phyloP scores from a whole-genome alignment of 2,888 invertebrate species.

The Ferrisia virgata region DNA sequence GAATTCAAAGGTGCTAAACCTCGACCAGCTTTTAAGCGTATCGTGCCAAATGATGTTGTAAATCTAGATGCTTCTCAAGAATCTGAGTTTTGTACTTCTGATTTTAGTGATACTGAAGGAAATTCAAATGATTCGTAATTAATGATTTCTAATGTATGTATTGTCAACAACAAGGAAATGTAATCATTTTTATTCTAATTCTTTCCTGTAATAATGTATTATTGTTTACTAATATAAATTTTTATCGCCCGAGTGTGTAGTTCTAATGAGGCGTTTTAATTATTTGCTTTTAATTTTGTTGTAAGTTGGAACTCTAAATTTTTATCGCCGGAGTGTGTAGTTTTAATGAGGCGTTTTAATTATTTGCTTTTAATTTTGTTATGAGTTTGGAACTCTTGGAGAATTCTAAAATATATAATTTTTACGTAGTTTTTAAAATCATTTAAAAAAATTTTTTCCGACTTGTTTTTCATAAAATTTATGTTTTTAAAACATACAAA shows the following conservation, averaged over 20 bases:
- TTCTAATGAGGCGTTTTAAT: background rate
- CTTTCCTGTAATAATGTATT: background rate
- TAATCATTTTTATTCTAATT: background rate
- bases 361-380: background rate
- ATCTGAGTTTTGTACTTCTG: constrained; percentile 19
- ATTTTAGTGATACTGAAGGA: constrained; percentile 29
- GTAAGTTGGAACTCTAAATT: background rate
- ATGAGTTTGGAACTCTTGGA: background rate
- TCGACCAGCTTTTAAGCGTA: background rate
- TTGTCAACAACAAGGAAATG: background rate
- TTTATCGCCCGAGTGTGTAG: background rate
- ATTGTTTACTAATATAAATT: background rate
- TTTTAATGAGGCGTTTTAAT: background rate
- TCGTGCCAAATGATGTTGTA: background rate
- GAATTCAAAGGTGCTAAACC: constrained; percentile 24
- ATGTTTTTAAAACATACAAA: background rate
- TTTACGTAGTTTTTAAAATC: background rate
- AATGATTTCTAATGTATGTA: background rate
- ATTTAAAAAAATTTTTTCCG: background rate
- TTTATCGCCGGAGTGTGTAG: background rate
- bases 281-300: background rate
- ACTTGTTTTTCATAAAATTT: background rate
- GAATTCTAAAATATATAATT: background rate
- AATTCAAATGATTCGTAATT: background rate
- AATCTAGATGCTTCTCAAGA: background rate